Evolutionary conservation across 2,888 invertebrate genomes (phyloP), one percentile per base, ranked within the genome.

Genomic region (Zele albiditarsus): DNA sequence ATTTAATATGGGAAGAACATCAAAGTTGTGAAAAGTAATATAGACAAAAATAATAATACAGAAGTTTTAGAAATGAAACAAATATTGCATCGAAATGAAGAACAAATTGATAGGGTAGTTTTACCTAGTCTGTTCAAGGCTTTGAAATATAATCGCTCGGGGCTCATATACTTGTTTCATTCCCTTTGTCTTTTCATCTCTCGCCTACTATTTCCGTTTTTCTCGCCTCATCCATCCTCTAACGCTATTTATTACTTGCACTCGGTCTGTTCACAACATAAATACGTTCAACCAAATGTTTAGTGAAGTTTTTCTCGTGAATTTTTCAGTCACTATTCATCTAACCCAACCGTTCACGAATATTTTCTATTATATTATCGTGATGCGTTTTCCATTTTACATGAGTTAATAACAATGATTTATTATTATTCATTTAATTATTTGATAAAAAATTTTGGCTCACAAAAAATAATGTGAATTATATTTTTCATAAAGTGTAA

Each of bases 201-300:
- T 8, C 20, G 8, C 53, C 53, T 53, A 20, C 53, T 20, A 3
- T 53, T 20, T 53, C 6, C 20, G 20, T 53, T 71, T 67, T 76
- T 71, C 77, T 76, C 78, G 67, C 76, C 79, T 80, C 75, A 77
- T 79, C 70, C 73, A 20, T 42, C 77, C 78, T 79, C 78, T 78
- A 79, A 81, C 76, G 84, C 87, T 87, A 88, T 89, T 87, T 89
- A 88, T 89, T 86, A 86, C 87, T 84, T 84, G 80, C 87, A 87
- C 85, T 86, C 83, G 85, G 86, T 82, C 83, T 85, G 86, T 88
- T 89, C 88, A 85, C 89, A 89, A 86, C 86, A 86, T 89, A 89
- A 89, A 89, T 88, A 89, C 87, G 88, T 88, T 87, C 85, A 85
- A 85, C 84, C 85, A 85, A 86, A 82, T 83, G 81, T 80, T 82